A percentile compares a stretch with the other conserved stretches of the same genome.
Conservation (phyloP, 2,888 invertebrate species). For the Hydrotaea diabolus region DNA sequence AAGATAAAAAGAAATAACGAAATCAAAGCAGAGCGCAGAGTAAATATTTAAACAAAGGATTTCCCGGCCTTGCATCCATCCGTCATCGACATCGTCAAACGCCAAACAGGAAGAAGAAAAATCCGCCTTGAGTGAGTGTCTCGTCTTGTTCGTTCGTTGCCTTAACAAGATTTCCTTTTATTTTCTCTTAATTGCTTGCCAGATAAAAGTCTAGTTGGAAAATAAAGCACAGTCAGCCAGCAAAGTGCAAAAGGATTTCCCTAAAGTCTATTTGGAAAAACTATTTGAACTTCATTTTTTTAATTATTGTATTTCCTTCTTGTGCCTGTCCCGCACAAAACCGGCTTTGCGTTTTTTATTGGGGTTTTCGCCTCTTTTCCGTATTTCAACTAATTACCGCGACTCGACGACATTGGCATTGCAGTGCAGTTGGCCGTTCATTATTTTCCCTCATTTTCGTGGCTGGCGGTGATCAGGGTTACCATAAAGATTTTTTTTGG, state of each 20-base stretch:
- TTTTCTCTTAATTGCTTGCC: background rate
- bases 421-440: slow-evolving; percentile 52
- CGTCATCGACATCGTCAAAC: background rate
- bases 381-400: slow-evolving; percentile 57
- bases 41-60: slow-evolving; percentile 40
- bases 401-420: slow-evolving; percentile 59
- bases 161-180: slow-evolving; percentile 2
- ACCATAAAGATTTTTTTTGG: too few relatives aligned
- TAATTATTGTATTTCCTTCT: background rate
- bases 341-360: slow-evolving; percentile 48
- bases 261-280: background rate
- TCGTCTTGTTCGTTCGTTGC: too few relatives aligned
- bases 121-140: slow-evolving; percentile 10
- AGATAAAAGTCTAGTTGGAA: background rate
- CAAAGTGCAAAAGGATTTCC: background rate
- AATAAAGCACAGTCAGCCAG: background rate
- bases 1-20: slow-evolving; percentile 23
- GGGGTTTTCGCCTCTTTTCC: background rate
- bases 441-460: slow-evolving; percentile 43
- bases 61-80: background rate
- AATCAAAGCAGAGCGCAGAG: slow-evolving; percentile 5
- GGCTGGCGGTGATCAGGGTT: too few relatives aligned
- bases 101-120: background rate
- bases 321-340: slow-evolving; percentile 27
- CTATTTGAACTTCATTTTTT: background rate